phyloP scores from a whole-genome alignment of 64 coral and sea anemone genomes.

The Orbicella faveolata region DNA sequence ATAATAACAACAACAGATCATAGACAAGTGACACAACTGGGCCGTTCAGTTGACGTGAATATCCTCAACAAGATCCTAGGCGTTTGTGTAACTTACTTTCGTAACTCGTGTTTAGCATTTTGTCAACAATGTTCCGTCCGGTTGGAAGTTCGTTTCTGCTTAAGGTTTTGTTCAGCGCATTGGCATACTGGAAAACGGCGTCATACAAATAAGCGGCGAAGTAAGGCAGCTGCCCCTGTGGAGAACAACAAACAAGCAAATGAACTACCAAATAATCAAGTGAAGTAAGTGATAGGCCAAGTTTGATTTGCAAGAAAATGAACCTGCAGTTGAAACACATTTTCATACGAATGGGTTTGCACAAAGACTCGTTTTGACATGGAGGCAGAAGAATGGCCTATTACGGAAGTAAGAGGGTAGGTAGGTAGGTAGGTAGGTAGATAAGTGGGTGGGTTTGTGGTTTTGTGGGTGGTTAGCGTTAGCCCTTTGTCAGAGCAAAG shows the following conservation, averaged over 20 bases:
- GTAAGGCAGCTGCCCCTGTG: not conserved
- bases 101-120: constrained; percentile 23
- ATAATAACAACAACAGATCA: too few relatives aligned
- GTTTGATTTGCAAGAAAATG: too few relatives aligned
- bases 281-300: not conserved
- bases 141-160: not conserved
- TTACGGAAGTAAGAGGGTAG: not conserved
- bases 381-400: not conserved
- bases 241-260: not conserved
- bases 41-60: too few relatives aligned
- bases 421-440: too few relatives aligned
- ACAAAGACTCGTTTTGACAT: too few relatives aligned
- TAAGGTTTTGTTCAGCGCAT: constrained; percentile 50
- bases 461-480: too few relatives aligned
- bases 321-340: too few relatives aligned
- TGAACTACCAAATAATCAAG: not conserved
- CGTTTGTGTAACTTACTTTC: constrained; percentile 40
- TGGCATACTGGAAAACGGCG: constrained; percentile 52
- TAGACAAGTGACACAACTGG: too few relatives aligned
- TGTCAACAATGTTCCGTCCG: constrained; percentile 26
- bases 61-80: too few relatives aligned
- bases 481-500: too few relatives aligned
- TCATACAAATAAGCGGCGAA: constrained; percentile 41
- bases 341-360: too few relatives aligned
- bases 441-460: too few relatives aligned